A percentile compares a stretch with the other conserved stretches of the same genome.
These are phyloP conservation scores for Pogonomyrmex californicus DNA, from an alignment of 1,140 invertebrate species.

Conservation along the genomic window DNA sequence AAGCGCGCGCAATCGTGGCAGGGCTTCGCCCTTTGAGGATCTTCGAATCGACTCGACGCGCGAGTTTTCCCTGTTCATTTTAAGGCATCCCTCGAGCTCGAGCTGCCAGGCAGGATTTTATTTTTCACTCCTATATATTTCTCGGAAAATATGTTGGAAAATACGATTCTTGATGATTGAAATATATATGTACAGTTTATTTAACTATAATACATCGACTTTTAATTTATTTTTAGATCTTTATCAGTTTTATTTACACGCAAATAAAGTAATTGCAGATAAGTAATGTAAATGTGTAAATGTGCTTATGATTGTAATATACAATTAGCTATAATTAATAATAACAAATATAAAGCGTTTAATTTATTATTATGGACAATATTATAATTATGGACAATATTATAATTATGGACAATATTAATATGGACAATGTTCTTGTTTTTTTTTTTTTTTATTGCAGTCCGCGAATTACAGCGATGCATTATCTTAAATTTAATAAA, in stretches of 20 bases:
- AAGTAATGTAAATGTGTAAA: background rate
- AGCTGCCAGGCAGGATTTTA: background rate
- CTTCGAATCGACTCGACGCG: constrained; percentile 13
- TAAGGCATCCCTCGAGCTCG: background rate
- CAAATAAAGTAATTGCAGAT: background rate
- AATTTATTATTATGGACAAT: background rate
- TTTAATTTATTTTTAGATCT: background rate
- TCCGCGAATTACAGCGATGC: background rate
- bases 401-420: background rate
- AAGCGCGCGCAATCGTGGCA: constrained; percentile 15
- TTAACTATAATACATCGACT: background rate
- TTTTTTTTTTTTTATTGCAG: background rate
- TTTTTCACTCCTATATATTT: background rate
- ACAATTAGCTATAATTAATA: background rate
- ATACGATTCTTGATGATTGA: background rate
- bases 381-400: background rate
- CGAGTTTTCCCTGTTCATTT: constrained; percentile 20
- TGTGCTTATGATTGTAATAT: background rate
- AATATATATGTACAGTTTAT: background rate
- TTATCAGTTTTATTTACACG: background rate
- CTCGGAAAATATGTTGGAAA: constrained; percentile 1
- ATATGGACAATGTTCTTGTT: too few species aligned
- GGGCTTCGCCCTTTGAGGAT: constrained; percentile 38
- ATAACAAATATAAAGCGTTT: background rate
- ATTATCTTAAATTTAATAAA: constrained; percentile 54